These are phyloP conservation scores for Parnassius glacialis DNA, from an alignment of 2,888 invertebrate species.

Conservation along the genomic window DNA sequence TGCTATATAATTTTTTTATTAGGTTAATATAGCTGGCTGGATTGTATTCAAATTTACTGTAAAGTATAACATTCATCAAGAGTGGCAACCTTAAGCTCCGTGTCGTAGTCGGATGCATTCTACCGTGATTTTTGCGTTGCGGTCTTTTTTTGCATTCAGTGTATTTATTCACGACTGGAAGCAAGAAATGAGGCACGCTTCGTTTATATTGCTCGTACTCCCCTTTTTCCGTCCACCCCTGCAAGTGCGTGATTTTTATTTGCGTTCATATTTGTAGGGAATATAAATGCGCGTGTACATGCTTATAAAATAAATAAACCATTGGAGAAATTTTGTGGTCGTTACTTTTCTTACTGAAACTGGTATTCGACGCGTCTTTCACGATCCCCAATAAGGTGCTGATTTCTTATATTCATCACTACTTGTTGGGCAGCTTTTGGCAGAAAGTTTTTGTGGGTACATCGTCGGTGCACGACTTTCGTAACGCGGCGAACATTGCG, in stretches of 20 bases:
- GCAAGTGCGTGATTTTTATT: slow-evolving; percentile 42
- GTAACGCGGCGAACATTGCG: slow-evolving; percentile 39
- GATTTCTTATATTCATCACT: slow-evolving; percentile 69
- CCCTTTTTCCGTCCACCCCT: slow-evolving; percentile 46
- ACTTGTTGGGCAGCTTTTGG: slow-evolving; percentile 69
- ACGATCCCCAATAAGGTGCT: slow-evolving; percentile 58
- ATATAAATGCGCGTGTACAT: slow-evolving; percentile 17
- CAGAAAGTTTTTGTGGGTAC: slow-evolving; percentile 61
- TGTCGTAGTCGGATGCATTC: slow-evolving; percentile 43
- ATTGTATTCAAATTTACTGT: no score
- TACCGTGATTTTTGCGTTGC: slow-evolving; percentile 55
- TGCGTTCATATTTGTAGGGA: slow-evolving; percentile 39
- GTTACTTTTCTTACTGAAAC: slow-evolving; percentile 28
- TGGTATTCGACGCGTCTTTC: slow-evolving; percentile 39
- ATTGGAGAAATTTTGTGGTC: slow-evolving; percentile 24
- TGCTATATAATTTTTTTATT: neutral
- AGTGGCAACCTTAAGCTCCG: slow-evolving; percentile 15
- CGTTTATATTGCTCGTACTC: slow-evolving; percentile 53
- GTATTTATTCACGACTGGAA: slow-evolving; percentile 55
- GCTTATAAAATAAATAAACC: slow-evolving; percentile 24
- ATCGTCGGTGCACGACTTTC: slow-evolving; percentile 41
- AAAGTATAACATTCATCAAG: neutral
- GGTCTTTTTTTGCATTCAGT: slow-evolving; percentile 59
- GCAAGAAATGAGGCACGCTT: slow-evolving; percentile 65
- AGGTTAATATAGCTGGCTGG: no score